Evolutionary conservation across 2,888 invertebrate species (phyloP).

Genomic region (Microchrysa polita): DNA sequence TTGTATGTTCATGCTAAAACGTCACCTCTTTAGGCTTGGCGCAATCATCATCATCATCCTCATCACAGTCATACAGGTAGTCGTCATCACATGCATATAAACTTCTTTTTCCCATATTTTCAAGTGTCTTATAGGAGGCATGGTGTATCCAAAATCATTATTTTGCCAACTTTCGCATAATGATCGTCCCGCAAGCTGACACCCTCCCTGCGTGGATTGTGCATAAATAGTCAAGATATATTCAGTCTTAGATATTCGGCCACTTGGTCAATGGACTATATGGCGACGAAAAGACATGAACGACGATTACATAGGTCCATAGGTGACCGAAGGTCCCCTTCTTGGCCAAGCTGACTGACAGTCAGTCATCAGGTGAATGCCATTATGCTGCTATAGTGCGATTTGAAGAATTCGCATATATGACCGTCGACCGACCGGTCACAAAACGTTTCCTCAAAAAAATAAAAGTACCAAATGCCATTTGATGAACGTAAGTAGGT

Average conservation of each 20-base stretch:
- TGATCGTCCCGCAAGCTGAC: constrained; percentile 2
- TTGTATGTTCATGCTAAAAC: background rate
- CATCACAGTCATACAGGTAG: background rate
- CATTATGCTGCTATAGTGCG: background rate
- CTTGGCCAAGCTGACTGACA: too few species aligned
- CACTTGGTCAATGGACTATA: constrained; percentile 22
- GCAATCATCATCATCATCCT: background rate
- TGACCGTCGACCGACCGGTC: constrained; percentile 37
- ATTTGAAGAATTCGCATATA: constrained; percentile 24
- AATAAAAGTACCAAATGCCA: constrained; percentile 6
- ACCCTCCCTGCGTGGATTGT: background rate
- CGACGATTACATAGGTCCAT: background rate
- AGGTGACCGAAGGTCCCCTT: background rate
- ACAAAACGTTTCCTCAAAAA: constrained; percentile 29
- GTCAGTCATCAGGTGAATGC: too few species aligned
- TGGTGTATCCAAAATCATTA: too few species aligned
- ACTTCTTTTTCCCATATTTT: background rate
- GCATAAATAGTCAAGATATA: background rate
- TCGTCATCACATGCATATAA: background rate
- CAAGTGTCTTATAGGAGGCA: too few species aligned
- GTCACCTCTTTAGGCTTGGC: constrained; percentile 16
- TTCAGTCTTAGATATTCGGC: too few species aligned
- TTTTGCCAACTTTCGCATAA: constrained; percentile 22
- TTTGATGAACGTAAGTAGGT: constrained; percentile 41
- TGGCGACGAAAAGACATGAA: background rate